Base-by-base conservation (phyloP, 1,140 invertebrate species). In the Macrostomum lignano region DNA sequence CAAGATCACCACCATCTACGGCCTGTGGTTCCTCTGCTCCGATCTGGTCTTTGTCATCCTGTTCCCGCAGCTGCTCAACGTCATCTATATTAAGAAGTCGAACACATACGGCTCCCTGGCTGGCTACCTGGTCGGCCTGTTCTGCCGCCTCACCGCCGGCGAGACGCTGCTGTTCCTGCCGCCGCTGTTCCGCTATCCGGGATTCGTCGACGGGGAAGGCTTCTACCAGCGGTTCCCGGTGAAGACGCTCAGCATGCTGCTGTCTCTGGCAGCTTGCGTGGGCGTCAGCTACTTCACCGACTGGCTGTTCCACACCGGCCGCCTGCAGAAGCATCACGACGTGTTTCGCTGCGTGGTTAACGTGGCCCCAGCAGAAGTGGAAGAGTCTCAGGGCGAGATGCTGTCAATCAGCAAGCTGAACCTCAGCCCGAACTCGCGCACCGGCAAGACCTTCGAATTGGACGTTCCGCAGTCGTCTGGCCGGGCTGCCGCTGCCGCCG, bases 31-130 rank as follows among this genome's bases (percentile, higher is more conserved):
- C 33, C 74, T 94, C 66, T 93, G 84, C 58, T 88, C 82, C 9
- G 86, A 94, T 60, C 59, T 93, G 43, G 81, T 91, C 22, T 96
- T 91, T 64, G 79, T 88, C 33, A 86, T 96, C 46, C 66, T 96
- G 34, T 94, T 94, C 57, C 86, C 86, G 0, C 81, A 88, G 59
- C 67, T 96, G n/a, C 64, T 91, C 30, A 84, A 79, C 69, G 84
- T 93, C 40, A 78, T 94, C 3, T 82, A 93, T 59, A 79, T 82
- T 9, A 28, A 25, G 7, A 39, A 40, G 7, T 45, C 47, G 60
- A 94, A 94, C 61, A 91, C 84, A 0, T 94, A 94, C 53, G 86
- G 86, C 15, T 91, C 81, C 15, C 58, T 94, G 17, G 42, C 46
- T 15, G 62, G 60, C 19, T 86, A 86, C 50, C 68, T 82, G 36